Percentiles rank a stretch among this genome's conserved stretches.
phyloP scores from a whole-genome alignment of 2,113 vertebrate species.

The Urocitellus parryii region DNA sequence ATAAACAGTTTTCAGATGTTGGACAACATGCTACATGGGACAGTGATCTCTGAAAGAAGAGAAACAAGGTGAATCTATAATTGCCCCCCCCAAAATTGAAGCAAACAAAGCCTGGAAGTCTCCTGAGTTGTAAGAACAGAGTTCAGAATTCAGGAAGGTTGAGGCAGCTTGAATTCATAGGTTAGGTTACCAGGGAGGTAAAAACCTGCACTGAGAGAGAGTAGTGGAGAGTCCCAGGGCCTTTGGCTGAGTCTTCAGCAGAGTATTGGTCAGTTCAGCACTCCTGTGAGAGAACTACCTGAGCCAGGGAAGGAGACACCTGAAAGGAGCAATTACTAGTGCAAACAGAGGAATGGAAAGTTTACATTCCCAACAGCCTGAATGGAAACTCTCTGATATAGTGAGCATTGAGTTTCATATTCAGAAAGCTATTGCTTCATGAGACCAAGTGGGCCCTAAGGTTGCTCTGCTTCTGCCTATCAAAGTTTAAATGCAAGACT shows the following conservation, averaged over 20 bases:
- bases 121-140: neutral
- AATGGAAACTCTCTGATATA: neutral
- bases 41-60: constrained; percentile 23
- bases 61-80: neutral
- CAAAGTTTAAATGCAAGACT: constrained; percentile 6
- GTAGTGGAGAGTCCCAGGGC: neutral
- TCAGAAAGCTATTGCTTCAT: constrained; percentile 27
- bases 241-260: neutral
- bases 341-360: neutral
- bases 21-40: neutral
- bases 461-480: neutral
- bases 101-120: neutral
- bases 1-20: constrained; percentile 18
- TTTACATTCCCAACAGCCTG: neutral
- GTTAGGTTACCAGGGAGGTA: neutral
- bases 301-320: neutral
- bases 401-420: neutral
- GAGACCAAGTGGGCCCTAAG: neutral
- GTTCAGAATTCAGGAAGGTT: neutral
- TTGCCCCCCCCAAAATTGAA: neutral
- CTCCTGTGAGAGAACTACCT: neutral
- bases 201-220: neutral
- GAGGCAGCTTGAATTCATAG: neutral
- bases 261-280: neutral
- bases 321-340: neutral